phyloP scores from a whole-genome alignment of 2,888 invertebrate genomes.

The Pasiphila rectangulata region DNA sequence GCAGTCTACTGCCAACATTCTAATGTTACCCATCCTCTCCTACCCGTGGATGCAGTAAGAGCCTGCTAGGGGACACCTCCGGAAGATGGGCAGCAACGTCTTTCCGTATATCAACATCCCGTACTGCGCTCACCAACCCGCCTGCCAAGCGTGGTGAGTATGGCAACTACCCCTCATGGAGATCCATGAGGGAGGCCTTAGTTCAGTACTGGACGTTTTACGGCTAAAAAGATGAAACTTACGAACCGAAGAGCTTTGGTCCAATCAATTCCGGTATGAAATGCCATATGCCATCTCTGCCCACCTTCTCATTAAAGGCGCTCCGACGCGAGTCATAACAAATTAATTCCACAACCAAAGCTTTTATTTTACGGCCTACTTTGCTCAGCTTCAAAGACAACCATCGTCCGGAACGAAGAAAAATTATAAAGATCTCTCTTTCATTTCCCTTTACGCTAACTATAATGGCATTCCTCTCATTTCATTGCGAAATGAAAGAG shows the following conservation, averaged over 20 bases:
- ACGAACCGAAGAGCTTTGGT: not conserved
- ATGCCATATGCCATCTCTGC: slow-evolving; percentile 16
- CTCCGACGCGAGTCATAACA: slow-evolving; percentile 28
- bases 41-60: too few relatives aligned
- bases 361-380: slow-evolving; percentile 23
- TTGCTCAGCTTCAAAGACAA: slow-evolving; percentile 26
- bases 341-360: slow-evolving; percentile 25
- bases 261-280: not conserved
- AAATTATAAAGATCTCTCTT: slow-evolving; percentile 29
- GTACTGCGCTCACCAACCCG: too few relatives aligned
- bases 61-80: too few relatives aligned
- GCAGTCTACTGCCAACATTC: too few relatives aligned
- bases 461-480: slow-evolving; percentile 44
- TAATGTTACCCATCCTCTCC: too few relatives aligned
- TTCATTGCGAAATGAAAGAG: slow-evolving; percentile 38
- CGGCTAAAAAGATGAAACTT: too few relatives aligned
- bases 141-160: too few relatives aligned
- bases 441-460: slow-evolving; percentile 30
- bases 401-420: slow-evolving; percentile 27
- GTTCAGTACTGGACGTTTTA: too few relatives aligned
- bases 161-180: too few relatives aligned
- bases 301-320: not conserved
- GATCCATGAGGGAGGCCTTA: too few relatives aligned
- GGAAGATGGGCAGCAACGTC: too few relatives aligned
- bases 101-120: too few relatives aligned